Base-by-base conservation (phyloP, 2,888 invertebrate species). In the Epinotia bilunana region DNA sequence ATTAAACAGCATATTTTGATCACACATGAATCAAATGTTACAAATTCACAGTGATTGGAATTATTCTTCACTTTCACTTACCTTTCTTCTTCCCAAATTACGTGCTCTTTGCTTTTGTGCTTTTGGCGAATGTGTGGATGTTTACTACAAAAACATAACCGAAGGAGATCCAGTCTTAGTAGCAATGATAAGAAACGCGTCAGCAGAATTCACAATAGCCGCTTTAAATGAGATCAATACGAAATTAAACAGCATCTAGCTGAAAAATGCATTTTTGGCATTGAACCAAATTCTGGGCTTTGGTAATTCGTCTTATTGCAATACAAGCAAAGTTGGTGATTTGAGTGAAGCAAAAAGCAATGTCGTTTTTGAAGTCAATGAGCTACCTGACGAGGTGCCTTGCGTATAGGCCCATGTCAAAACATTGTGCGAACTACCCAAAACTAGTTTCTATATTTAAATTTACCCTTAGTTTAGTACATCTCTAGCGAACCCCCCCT, bases 321-420 rank as follows among this genome's bases (percentile, higher is more conserved):
- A 82, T 76, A 77, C 79, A 23, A 77, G 86, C 3, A 73, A 73
- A 0, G 55, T 86, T 7, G 93, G 93, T 70, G 86, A 89, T 80
- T 81, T 92, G 20, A 73, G 76, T 39, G 77, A 81, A 6, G 80
- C 73, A 6, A 81, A 81, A 72, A 82, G 84, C 77, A 71, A 80
- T 11, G 80, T 91, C 60, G 20, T 87, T 2, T 81, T 79, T 20
- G 76, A 83, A 78, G 73, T 86, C 28, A 89, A 86, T 0, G n/a
- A 72, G 18, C 90, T 90, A 70, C 90, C 90, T 0, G 80, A 90
- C 70, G 7, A 2, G 92, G 92, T 0, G 88, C 90, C 82, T 88
- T 0, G 86, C 33, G 33, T 33, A 84, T 0, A 90, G n/a, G n/a
- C n/a, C n/a, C 33, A 6, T 33, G 6, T 33, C 33, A 33, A 33